Conservation (phyloP, 2,888 invertebrate species). For the Andricus quercusramuli region DNA sequence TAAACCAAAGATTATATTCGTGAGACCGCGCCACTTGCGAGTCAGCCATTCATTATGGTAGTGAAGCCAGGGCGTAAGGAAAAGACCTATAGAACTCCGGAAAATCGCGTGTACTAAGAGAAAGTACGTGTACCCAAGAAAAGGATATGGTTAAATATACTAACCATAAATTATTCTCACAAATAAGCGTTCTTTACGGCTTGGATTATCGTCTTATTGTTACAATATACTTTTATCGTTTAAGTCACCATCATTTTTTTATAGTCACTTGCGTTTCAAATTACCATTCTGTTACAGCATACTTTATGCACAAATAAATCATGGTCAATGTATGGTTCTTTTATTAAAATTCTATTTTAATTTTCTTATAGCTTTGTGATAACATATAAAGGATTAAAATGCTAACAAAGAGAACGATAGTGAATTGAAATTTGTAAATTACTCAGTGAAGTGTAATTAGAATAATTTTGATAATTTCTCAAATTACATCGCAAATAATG, state of each 20-base stretch:
- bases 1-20: constrained; percentile 40
- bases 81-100: constrained; percentile 35
- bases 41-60: constrained; percentile 36
- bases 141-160: constrained; percentile 38
- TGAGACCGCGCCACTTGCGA: constrained; percentile 33
- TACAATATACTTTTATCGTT: constrained; percentile 30
- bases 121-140: constrained; percentile 16
- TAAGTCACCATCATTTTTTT: constrained; percentile 31
- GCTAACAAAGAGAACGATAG: not conserved
- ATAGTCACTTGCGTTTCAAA: constrained; percentile 33
- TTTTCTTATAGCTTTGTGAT: not conserved
- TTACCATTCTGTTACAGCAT: not conserved
- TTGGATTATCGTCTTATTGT: constrained; percentile 29
- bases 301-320: not conserved
- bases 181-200: constrained; percentile 29
- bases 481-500: not conserved
- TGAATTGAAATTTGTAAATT: not conserved
- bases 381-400: no score
- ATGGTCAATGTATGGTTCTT: not conserved
- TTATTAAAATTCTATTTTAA: not conserved
- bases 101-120: constrained; percentile 33
- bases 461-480: not conserved
- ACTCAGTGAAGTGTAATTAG: not conserved
- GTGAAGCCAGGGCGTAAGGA: constrained; percentile 37
- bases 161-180: constrained; percentile 39